Conservation (phyloP, 2,797 vertebrate genomes). For the Pteronotus mesoamericanus region DNA sequence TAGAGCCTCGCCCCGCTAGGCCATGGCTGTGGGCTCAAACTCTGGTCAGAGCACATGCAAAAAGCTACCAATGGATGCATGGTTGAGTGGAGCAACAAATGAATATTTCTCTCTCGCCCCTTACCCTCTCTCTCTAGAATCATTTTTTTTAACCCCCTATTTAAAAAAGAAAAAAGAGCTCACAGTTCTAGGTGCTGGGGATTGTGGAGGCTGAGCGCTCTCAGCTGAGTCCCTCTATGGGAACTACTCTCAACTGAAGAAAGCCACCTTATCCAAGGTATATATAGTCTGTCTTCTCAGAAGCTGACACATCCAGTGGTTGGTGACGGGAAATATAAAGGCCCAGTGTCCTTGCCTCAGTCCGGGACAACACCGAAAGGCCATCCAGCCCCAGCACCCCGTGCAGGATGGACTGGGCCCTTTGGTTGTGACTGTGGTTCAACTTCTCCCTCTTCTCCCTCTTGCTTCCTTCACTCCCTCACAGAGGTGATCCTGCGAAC, state of each 20-base stretch:
- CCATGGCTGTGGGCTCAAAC: neutral
- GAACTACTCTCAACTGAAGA: neutral
- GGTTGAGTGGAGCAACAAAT: neutral
- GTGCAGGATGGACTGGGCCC: neutral
- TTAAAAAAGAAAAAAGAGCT: too few species aligned
- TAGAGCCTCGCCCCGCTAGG: neutral
- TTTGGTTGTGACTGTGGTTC: neutral
- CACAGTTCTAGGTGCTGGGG: neutral
- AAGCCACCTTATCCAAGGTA: rapidly evolving
- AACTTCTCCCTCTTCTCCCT: neutral
- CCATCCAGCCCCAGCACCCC: neutral
- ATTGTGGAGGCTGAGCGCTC: neutral
- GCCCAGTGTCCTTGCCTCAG: neutral
- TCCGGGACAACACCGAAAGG: neutral
- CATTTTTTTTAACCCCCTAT: too few species aligned
- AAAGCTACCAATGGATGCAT: neutral
- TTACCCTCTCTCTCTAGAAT: neutral
- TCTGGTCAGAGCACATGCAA: neutral
- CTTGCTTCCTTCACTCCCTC: neutral
- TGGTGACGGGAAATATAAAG: neutral
- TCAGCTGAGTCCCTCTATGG: neutral
- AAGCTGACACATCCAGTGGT: too few species aligned
- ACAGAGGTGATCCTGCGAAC: neutral
- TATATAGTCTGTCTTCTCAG: neutral
- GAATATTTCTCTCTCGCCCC: neutral